Conservation (phyloP, 2,888 invertebrate species). For the Dorcus parallelipipedus region DNA sequence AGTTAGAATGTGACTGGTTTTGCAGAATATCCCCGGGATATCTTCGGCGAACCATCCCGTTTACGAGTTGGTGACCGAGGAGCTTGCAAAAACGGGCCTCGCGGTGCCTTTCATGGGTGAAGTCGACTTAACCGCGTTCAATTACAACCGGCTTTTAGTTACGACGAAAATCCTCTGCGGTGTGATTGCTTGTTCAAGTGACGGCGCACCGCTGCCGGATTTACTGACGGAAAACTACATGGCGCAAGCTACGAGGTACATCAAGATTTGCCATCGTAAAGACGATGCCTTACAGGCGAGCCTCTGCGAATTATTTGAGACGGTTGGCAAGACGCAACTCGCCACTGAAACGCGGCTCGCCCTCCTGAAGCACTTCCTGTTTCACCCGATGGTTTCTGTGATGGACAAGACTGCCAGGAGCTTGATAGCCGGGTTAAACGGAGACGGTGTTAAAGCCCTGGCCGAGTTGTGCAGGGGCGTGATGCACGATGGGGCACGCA, state of each 20-base stretch:
- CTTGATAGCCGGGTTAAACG: slow-evolving; percentile 57
- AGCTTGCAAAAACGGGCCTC: slow-evolving; percentile 54
- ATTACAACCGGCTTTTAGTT: slow-evolving; percentile 59
- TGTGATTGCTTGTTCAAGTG: slow-evolving; percentile 51
- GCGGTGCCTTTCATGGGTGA: slow-evolving; percentile 57
- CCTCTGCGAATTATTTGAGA: slow-evolving; percentile 56
- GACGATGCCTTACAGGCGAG: slow-evolving; percentile 53
- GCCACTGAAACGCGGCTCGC: slow-evolving; percentile 55
- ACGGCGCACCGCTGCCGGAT: slow-evolving; percentile 54
- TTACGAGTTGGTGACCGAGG: slow-evolving; percentile 57
- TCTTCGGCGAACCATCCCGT: slow-evolving; percentile 62
- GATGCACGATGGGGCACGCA: slow-evolving; percentile 60
- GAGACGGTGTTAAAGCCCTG: slow-evolving; percentile 61
- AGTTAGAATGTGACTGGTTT: slow-evolving; percentile 21
- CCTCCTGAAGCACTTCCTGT: slow-evolving; percentile 61
- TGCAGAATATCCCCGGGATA: slow-evolving; percentile 59
- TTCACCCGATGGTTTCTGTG: slow-evolving; percentile 68
- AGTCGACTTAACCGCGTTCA: slow-evolving; percentile 55
- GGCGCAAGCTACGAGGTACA: slow-evolving; percentile 60
- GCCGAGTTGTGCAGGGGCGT: slow-evolving; percentile 62
- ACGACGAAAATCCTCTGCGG: slow-evolving; percentile 58
- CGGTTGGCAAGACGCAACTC: slow-evolving; percentile 46
- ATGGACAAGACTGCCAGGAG: slow-evolving; percentile 70
- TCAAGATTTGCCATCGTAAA: slow-evolving; percentile 47
- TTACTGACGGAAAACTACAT: slow-evolving; percentile 64